phyloP scores from a whole-genome alignment of 2,113 vertebrate species.

The Perca fluviatilis region DNA sequence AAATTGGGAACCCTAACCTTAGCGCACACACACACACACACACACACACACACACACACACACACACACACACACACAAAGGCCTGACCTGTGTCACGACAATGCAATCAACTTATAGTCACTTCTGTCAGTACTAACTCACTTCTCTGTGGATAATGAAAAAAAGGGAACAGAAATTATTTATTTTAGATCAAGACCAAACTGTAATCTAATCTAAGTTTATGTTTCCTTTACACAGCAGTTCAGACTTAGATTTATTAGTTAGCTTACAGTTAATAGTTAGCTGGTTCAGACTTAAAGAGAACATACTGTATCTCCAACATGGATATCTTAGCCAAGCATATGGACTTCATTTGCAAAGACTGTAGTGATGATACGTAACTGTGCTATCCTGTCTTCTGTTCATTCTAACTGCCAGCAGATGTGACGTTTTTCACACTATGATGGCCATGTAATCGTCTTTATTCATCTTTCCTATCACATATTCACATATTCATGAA shows the following conservation, averaged over 20 bases:
- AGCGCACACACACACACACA: not conserved
- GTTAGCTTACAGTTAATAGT: not conserved
- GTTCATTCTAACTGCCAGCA: not conserved
- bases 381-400: slow-evolving; percentile 9
- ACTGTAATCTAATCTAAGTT: not conserved
- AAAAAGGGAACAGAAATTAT: slow-evolving; percentile 1
- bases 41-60: not conserved
- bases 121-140: not conserved
- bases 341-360: slow-evolving; percentile 43
- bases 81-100: not conserved
- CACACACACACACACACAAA: not conserved
- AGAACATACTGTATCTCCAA: slow-evolving; percentile 14
- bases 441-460: not conserved
- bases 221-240: slow-evolving; percentile 18
- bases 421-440: slow-evolving; percentile 1
- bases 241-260: slow-evolving; percentile 9
- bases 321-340: slow-evolving; percentile 11
- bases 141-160: not conserved
- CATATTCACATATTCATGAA: not conserved
- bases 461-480: slow-evolving; percentile 1
- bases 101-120: not conserved
- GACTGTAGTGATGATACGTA: slow-evolving; percentile 1
- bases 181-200: not conserved
- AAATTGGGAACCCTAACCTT: slow-evolving; percentile 48
- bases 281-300: slow-evolving; percentile 14